phyloP scores from a whole-genome alignment of 2,113 vertebrate genomes.

The Anser cygnoides region DNA sequence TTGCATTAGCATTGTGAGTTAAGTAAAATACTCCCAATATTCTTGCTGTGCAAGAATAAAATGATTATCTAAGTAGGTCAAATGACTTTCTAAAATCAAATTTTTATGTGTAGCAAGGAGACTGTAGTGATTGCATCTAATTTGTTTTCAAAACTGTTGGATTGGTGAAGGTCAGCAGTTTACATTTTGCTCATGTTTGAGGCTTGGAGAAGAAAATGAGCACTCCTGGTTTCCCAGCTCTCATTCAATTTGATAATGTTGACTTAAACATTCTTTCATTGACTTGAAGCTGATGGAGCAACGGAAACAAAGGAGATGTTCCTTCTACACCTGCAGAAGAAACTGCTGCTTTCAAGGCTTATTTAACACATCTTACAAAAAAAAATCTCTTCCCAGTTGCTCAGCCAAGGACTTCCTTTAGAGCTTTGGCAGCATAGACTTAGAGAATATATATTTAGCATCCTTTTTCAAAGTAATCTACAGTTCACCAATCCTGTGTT shows the following conservation, averaged over 20 bases:
- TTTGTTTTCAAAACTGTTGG: neutral
- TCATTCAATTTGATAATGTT: neutral
- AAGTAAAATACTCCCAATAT: neutral
- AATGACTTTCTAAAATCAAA: neutral
- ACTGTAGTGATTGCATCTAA: neutral
- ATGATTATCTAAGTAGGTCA: neutral
- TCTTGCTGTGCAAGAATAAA: neutral
- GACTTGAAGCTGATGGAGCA: neutral
- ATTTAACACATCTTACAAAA: neutral
- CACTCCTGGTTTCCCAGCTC: neutral
- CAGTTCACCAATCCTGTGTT: neutral
- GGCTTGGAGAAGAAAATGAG: neutral
- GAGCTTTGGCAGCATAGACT: neutral
- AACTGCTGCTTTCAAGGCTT: neutral
- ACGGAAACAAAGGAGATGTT: neutral
- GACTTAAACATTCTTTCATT: conserved; percentile 2
- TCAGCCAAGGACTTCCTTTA: neutral
- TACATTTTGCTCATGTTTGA: neutral
- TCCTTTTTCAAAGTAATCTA: neutral
- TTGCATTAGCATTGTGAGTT: neutral
- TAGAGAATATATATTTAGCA: neutral
- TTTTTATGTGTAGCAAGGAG: neutral
- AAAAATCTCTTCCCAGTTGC: neutral
- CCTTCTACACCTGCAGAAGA: conserved; percentile 21
- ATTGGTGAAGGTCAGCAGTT: neutral